Evolutionary conservation across 1,140 invertebrate species (phyloP).

Genomic region (Whitmania pigra): DNA sequence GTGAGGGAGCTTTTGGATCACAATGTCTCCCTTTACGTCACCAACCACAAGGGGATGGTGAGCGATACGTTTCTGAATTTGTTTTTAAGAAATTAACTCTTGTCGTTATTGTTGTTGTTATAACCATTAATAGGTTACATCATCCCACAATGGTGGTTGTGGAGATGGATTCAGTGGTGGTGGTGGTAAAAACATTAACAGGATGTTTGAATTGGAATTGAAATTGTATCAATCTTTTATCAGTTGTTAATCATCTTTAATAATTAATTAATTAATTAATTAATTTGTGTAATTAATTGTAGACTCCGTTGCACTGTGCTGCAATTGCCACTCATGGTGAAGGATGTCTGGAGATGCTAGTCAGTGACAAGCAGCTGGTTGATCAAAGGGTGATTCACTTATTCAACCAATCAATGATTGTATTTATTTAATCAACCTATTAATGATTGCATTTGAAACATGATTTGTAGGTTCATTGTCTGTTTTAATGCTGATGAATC

Average conservation of each 20-base stretch:
- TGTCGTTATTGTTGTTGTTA: neutral
- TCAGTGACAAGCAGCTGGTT: conserved; percentile 41
- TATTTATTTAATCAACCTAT: neutral
- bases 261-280: no score
- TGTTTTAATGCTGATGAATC: no score
- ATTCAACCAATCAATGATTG: neutral
- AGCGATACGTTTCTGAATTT: neutral
- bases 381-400: conserved; percentile 9
- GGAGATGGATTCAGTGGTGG: neutral
- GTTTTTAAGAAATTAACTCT: no score
- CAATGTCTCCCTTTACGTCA: conserved; percentile 42
- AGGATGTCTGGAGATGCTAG: conserved; percentile 50
- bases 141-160: no score
- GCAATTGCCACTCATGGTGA: conserved; percentile 52
- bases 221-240: no score
- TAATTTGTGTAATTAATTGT: conserved; percentile 26
- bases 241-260: no score
- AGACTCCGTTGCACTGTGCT: conserved; percentile 54
- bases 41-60: conserved; percentile 45
- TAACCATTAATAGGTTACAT: conserved; percentile 1
- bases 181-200: neutral
- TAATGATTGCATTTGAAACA: no score
- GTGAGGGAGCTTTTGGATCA: conserved; percentile 45
- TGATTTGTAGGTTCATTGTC: no score
- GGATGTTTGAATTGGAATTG: no score